These are phyloP conservation scores for Himalopsyche japonica DNA, from an alignment of 2,888 invertebrate species.

Conservation along the genomic window DNA sequence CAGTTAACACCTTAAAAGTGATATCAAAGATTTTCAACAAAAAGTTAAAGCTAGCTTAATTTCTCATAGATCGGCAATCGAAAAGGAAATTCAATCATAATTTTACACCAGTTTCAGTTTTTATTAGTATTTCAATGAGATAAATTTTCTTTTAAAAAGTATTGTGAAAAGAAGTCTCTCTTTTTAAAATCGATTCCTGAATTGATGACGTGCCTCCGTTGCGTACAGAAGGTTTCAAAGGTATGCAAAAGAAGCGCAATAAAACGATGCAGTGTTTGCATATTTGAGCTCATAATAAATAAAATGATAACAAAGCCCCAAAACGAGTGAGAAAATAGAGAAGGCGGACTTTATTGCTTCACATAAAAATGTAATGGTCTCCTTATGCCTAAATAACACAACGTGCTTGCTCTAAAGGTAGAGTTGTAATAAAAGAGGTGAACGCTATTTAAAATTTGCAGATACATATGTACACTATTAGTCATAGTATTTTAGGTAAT, in stretches of 20 bases:
- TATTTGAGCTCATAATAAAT: conserved; percentile 3
- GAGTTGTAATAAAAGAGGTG: neutral
- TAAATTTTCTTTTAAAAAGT: too few species aligned
- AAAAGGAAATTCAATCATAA: too few species aligned
- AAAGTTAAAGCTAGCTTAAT: too few species aligned
- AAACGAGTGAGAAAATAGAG: neutral
- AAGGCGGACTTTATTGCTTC: conserved; percentile 16
- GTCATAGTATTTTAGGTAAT: too few species aligned
- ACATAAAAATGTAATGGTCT: conserved; percentile 18
- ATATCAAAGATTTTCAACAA: too few species aligned
- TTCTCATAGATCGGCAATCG: too few species aligned
- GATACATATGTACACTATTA: too few species aligned
- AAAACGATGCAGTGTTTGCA: conserved; percentile 1
- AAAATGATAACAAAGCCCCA: neutral
- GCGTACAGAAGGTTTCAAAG: neutral
- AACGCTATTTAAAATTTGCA: neutral
- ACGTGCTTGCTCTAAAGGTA: conserved; percentile 6
- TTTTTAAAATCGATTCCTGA: too few species aligned
- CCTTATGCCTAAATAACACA: conserved; percentile 14
- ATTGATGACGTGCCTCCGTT: neutral
- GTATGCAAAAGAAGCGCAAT: neutral
- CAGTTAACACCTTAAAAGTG: too few species aligned
- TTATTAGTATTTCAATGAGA: too few species aligned
- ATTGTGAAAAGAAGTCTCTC: too few species aligned
- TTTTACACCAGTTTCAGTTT: too few species aligned